Evolutionary conservation across 2,113 vertebrate species (phyloP), one percentile per base, ranked within the genome.

Genomic region (Ageneiosus marmoratus): DNA sequence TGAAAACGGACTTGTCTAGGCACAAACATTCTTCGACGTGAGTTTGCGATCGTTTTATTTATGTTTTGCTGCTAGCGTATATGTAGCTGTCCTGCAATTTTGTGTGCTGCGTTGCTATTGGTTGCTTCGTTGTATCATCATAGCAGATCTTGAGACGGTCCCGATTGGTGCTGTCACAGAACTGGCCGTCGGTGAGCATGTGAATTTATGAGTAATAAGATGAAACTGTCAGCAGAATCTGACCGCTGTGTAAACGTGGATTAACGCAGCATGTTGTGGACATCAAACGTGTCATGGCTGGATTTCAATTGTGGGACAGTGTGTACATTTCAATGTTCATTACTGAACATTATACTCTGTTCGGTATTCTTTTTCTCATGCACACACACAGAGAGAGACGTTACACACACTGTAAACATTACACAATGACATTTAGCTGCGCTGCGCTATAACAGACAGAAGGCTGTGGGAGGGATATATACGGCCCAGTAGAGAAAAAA

Each of bases 401-500:
- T 62, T 82, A 16, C 73, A 34, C 48, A 20, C 15, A 11, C 32
- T 50, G 46, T 34, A 55, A 72, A 73, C n/a, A 24, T 44, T 44
- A 58, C 53, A 74, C 18, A 81, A 58, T 27, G 29, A 50, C 80
- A 75, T 73, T 55, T n/a, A 15, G 48, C 46, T 55, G 32, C 44
- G 48, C 46, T 55, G 32, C 44, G 53, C 44, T 37, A 48, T 58
- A 46, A 73, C 69, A 56, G 46, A 80, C 78, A 80, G 69, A 53
- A 53, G 78, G 12, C 32, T 55, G 85, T 65, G 18, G 16, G 24
- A 22, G 32, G 10, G 77, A 27, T 73, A 84, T 87, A 79, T 84
- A 83, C 76, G 67, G 80, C 75, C 58, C 83, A 80, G 80, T 85
- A 56, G 51, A 34, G 24, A 24, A 83, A 79, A 79, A 85, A 79